Evolutionary conservation across 2,797 vertebrate genomes (phyloP).

Genomic region (Myiothlypis coronata): DNA sequence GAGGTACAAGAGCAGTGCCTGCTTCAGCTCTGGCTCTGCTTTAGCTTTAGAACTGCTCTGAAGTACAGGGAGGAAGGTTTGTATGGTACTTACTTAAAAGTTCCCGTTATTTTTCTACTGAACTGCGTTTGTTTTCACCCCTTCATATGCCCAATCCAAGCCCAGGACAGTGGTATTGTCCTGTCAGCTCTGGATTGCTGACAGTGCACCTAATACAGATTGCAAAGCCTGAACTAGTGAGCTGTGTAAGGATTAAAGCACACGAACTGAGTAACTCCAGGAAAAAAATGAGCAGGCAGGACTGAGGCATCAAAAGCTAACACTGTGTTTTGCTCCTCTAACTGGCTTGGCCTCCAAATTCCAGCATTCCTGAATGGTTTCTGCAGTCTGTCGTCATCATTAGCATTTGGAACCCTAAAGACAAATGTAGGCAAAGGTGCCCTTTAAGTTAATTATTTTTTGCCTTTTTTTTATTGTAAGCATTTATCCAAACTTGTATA

Average conservation of each 20-base stretch:
- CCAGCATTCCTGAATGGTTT: background rate
- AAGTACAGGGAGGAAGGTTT: background rate
- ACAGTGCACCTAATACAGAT: fast-evolving
- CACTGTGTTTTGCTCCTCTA: background rate
- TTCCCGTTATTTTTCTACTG: background rate
- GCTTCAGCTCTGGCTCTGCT: background rate
- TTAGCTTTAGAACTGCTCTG: background rate
- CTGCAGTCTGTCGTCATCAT: background rate
- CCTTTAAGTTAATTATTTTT: background rate
- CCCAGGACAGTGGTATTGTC: background rate
- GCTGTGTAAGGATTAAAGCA: background rate
- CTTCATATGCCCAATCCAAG: background rate
- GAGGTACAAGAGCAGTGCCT: background rate
- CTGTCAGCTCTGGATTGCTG: background rate
- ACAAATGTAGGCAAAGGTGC: background rate
- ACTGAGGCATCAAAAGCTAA: background rate
- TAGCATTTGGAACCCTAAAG: background rate
- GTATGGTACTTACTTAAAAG: background rate
- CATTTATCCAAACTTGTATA: background rate
- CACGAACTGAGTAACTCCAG: fast-evolving
- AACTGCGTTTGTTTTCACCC: fast-evolving
- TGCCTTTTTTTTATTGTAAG: background rate
- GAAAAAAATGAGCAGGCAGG: background rate
- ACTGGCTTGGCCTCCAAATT: background rate
- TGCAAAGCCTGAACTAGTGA: background rate